phyloP scores from a whole-genome alignment of 2,797 vertebrate species.

The Microhierax caerulescens region DNA sequence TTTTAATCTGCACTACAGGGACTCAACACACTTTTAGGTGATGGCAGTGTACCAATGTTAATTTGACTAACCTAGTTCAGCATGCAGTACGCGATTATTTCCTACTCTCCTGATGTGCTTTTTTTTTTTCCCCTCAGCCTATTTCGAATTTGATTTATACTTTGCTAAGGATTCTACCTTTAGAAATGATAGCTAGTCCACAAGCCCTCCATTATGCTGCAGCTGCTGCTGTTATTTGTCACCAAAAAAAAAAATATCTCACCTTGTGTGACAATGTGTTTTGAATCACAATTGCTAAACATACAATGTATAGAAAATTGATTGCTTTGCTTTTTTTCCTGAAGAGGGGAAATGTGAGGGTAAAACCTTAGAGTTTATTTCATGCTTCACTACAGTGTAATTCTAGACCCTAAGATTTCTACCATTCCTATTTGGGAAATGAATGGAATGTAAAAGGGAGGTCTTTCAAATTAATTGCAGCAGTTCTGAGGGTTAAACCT shows the following conservation, averaged over 20 bases:
- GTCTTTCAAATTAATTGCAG: conserved; percentile 76
- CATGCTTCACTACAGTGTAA: conserved; percentile 69
- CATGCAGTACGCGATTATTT: conserved; percentile 34
- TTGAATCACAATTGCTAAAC: conserved; percentile 48
- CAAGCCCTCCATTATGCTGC: conserved; percentile 39
- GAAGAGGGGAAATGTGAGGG: conserved; percentile 14
- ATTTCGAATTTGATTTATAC: conserved; percentile 44
- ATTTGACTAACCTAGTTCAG: conserved; percentile 52
- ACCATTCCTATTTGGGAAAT: conserved; percentile 44
- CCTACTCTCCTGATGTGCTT: background rate
- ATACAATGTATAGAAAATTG: conserved; percentile 6
- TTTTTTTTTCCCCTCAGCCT: conserved; percentile 9
- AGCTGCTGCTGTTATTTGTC: conserved; percentile 53
- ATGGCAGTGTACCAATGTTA: conserved; percentile 38
- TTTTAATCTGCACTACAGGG: conserved; percentile 7
- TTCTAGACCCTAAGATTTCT: conserved; percentile 49
- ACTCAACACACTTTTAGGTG: background rate
- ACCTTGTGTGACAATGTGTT: conserved; percentile 39
- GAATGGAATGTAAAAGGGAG: conserved; percentile 64
- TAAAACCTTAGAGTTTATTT: conserved; percentile 51
- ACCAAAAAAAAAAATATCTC: conserved; percentile 24
- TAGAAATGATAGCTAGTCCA: conserved; percentile 53
- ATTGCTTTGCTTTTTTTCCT: conserved; percentile 27
- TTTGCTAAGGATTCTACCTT: conserved; percentile 58
- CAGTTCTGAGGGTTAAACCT: conserved; percentile 76